Percentiles rank a stretch among this genome's conserved stretches.
phyloP scores from a whole-genome alignment of 2,797 vertebrate genomes.

The Paramormyrops hopkinsi region DNA sequence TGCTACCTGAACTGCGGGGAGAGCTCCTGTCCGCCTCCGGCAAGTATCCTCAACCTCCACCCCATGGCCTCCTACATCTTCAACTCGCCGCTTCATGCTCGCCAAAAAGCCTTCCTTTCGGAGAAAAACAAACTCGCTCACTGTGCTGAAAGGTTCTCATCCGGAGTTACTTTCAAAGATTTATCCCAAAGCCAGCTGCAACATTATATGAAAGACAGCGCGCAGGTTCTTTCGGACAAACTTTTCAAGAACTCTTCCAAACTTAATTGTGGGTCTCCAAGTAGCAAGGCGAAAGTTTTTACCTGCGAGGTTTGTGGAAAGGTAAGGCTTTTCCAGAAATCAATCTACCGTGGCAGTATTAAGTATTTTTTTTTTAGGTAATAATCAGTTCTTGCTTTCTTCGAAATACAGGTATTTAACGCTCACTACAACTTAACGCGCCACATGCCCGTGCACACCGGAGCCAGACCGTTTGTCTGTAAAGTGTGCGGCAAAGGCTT shows the following conservation, averaged over 20 bases:
- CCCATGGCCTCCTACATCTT: constrained; percentile 93
- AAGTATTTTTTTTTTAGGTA: neutral
- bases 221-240: constrained; percentile 83
- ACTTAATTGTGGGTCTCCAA: constrained; percentile 72
- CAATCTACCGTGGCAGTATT: neutral
- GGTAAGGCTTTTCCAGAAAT: constrained; percentile 57
- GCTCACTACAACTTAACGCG: constrained; percentile 97
- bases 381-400: neutral
- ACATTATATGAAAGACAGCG: constrained; percentile 86
- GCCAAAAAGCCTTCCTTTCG: constrained; percentile 77
- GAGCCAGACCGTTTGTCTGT: constrained; percentile 93
- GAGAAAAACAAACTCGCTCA: constrained; percentile 77
- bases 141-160: constrained; percentile 66
- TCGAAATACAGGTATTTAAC: constrained; percentile 79
- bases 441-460: constrained; percentile 96
- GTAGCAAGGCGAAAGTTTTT: constrained; percentile 88
- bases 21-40: constrained; percentile 63
- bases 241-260: constrained; percentile 79
- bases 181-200: constrained; percentile 79
- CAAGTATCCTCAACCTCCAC: constrained; percentile 82
- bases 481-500: constrained; percentile 98
- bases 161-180: constrained; percentile 78
- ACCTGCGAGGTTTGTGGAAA: constrained; percentile 97
- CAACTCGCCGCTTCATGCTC: constrained; percentile 68
- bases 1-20: constrained; percentile 91